phyloP scores from a whole-genome alignment of 2,888 invertebrate genomes.

The Monochamus alternatus region DNA sequence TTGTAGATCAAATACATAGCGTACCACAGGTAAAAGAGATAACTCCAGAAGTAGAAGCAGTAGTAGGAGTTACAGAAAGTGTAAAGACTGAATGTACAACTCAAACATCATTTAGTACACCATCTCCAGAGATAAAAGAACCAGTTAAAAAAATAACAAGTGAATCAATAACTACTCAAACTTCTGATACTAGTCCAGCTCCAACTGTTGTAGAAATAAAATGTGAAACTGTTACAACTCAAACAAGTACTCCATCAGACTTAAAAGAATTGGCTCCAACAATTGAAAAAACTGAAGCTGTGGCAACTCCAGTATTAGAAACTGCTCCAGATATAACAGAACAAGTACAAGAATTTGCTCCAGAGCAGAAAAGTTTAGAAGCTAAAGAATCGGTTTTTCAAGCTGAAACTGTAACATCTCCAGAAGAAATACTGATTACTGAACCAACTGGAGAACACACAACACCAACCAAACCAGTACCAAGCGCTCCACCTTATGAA shows the following conservation, averaged over 20 bases:
- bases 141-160: slow-evolving; percentile 7
- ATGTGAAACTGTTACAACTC: slow-evolving; percentile 36
- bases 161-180: slow-evolving; percentile 29
- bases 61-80: slow-evolving; percentile 47
- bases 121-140: slow-evolving; percentile 4
- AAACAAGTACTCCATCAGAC: slow-evolving; percentile 7
- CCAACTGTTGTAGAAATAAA: slow-evolving; percentile 19
- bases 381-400: too few relatives aligned
- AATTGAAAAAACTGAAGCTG: background rate
- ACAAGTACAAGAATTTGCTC: background rate
- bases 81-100: slow-evolving; percentile 57
- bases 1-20: slow-evolving; percentile 15
- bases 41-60: slow-evolving; percentile 31
- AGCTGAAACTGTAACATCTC: too few relatives aligned
- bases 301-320: background rate
- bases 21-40: background rate
- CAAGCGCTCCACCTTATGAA: slow-evolving; percentile 31
- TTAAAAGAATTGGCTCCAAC: background rate
- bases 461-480: background rate
- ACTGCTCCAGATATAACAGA: background rate
- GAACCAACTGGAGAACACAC: background rate
- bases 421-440: too few relatives aligned
- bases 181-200: background rate
- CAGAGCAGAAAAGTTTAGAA: background rate
- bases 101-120: slow-evolving; percentile 51